Conservation (phyloP, 1,140 invertebrate species). For the Linepithema humile region DNA sequence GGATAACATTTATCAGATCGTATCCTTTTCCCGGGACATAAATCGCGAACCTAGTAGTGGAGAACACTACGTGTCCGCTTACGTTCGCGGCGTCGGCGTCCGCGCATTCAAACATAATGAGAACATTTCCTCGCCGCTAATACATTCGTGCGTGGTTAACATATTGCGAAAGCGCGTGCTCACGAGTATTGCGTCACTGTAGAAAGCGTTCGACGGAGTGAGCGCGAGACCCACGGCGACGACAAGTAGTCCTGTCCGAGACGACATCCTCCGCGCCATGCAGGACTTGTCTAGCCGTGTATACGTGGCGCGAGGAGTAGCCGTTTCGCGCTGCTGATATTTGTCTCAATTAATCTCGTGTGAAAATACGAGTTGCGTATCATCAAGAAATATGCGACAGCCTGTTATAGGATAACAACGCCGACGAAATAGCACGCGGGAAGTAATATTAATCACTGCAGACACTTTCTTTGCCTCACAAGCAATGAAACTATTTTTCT, state of each 20-base stretch:
- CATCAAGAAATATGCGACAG: constrained; percentile 45
- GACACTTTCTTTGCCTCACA: neutral
- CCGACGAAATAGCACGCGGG: constrained; percentile 7
- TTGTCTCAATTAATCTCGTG: constrained; percentile 48
- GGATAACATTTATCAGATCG: constrained; percentile 43
- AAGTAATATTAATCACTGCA: constrained; percentile 28
- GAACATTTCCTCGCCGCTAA: neutral
- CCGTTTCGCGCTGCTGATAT: neutral
- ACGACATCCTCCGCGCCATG: neutral
- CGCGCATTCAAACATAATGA: constrained; percentile 22
- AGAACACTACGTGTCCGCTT: constrained; percentile 33
- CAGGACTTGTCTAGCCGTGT: neutral
- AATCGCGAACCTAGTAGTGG: constrained; percentile 8
- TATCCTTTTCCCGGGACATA: constrained; percentile 43
- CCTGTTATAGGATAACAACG: constrained; percentile 1
- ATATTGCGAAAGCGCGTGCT: constrained; percentile 53
- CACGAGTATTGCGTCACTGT: constrained; percentile 37
- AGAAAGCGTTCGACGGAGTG: constrained; percentile 41
- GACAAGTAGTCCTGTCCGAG: constrained; percentile 11
- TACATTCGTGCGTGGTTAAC: constrained; percentile 15
- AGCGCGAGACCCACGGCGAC: constrained; percentile 2
- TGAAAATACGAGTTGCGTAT: constrained; percentile 42
- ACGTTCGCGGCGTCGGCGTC: neutral
- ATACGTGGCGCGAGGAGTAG: constrained; percentile 16
- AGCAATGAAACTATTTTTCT: constrained; percentile 21